Conservation (phyloP, 1,140 invertebrate genomes). For the Brachionus koreanus region DNA sequence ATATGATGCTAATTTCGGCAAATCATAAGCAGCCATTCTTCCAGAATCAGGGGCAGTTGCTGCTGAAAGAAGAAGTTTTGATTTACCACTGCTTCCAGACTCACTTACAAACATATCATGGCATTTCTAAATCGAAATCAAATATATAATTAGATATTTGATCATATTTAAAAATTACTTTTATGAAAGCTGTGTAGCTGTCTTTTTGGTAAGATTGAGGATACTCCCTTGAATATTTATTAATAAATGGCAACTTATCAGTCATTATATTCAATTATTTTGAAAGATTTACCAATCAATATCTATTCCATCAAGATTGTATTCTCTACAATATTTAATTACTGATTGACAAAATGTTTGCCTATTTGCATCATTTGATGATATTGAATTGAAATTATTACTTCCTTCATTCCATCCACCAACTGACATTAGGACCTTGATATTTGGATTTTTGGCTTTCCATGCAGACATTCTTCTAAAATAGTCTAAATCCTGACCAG, state of each 20-base stretch:
- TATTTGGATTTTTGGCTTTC: slow-evolving; percentile 84
- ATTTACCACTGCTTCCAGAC: slow-evolving; percentile 68
- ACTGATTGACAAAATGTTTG: slow-evolving; percentile 55
- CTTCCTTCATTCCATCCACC: slow-evolving; percentile 93
- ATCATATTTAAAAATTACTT: slow-evolving; percentile 54
- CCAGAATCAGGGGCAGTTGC: slow-evolving; percentile 77
- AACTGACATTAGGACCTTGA: slow-evolving; percentile 85
- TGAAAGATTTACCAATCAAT: slow-evolving; percentile 70
- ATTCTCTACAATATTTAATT: slow-evolving; percentile 79
- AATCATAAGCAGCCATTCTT: slow-evolving; percentile 86
- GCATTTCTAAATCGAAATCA: slow-evolving; percentile 66
- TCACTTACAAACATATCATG: slow-evolving; percentile 83
- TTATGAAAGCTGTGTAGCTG: slow-evolving; percentile 80
- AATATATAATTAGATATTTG: not conserved
- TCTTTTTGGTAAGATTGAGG: slow-evolving; percentile 79
- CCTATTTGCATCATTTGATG: slow-evolving; percentile 46
- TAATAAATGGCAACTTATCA: slow-evolving; percentile 60
- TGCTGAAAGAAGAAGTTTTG: slow-evolving; percentile 82
- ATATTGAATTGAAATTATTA: slow-evolving; percentile 46
- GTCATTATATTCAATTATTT: slow-evolving; percentile 59
- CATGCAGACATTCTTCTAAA: slow-evolving; percentile 74
- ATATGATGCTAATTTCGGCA: slow-evolving; percentile 75
- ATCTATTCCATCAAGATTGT: slow-evolving; percentile 91
- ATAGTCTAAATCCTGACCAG: slow-evolving; percentile 51
- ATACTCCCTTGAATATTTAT: slow-evolving; percentile 83